A percentile compares a stretch with the other conserved stretches of the same genome.
Conservation (phyloP, 2,888 invertebrate genomes). For the Notodonta ziczac region DNA sequence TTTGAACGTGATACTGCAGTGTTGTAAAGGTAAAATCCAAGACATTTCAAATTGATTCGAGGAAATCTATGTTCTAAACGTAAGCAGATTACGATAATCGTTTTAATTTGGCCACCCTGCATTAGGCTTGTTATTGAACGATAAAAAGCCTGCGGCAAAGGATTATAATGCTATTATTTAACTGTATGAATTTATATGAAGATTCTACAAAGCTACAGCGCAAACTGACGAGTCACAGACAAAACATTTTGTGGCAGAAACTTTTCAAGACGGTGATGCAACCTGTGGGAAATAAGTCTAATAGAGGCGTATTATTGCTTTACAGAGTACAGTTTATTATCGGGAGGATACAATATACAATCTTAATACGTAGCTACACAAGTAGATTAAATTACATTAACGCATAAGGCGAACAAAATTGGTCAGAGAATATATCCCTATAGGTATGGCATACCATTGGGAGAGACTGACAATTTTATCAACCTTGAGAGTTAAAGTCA, state of each 20-base stretch:
- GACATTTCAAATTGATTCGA: too few relatives aligned
- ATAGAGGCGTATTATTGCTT: constrained; percentile 65
- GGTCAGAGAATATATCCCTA: constrained; percentile 8
- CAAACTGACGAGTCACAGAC: constrained; percentile 25
- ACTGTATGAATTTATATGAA: not conserved
- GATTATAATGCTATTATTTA: not conserved
- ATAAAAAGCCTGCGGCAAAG: too few relatives aligned
- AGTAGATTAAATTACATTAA: constrained; percentile 34
- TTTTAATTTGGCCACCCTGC: too few relatives aligned
- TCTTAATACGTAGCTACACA: constrained; percentile 36
- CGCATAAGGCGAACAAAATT: constrained; percentile 26
- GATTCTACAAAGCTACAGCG: constrained; percentile 14
- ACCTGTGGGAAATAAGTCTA: constrained; percentile 43
- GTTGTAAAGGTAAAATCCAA: too few relatives aligned
- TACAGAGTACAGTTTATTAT: constrained; percentile 56
- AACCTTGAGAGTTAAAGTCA: not conserved
- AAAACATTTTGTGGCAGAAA: constrained; percentile 29
- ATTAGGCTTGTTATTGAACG: too few relatives aligned
- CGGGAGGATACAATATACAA: constrained; percentile 49
- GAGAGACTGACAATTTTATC: not conserved
- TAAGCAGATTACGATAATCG: too few relatives aligned
- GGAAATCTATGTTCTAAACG: too few relatives aligned
- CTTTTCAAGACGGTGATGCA: constrained; percentile 26
- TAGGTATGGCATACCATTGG: not conserved
- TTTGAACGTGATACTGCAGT: not conserved